Evolutionary conservation across 2,888 invertebrate genomes (phyloP), one percentile per base, ranked within the genome.

Genomic region (Hypolimnas misippus): DNA sequence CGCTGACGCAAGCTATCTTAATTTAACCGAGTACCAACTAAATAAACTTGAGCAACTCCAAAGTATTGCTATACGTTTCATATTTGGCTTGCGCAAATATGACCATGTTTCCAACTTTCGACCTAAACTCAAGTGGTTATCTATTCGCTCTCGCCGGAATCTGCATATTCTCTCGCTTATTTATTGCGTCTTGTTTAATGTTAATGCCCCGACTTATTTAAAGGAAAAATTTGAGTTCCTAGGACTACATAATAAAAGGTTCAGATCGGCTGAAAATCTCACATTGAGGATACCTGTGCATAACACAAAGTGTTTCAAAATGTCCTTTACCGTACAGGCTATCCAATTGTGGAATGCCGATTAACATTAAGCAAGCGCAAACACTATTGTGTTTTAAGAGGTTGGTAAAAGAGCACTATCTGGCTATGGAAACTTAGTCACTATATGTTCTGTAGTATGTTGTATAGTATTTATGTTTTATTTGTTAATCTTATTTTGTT

Each of bases 21-120:
- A 44, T 44, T 44, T 44, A 17, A 17, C 42, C 42, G 42, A 44
- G 19, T 17, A 44, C 16, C 42, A 44, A 44, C 42, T 44, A 8
- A 44, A 44, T 44, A 44, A 44, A 17, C 42, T 44, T 44, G 19
- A 19, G 42, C 42, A 17, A 17, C 42, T 44, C 14, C 40, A 16
- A 40, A n/a, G 14, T 40, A 40, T 40, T 14, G 40, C 40, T 40
- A 40, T 14, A 7, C 17, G 42, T 16, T 44, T 17, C 19, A 44
- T 44, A 17, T 44, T 44, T 17, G 17, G 42, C 19, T 17, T 7
- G 17, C 19, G 42, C 42, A 44, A 44, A 44, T 44, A 44, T 44
- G 42, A 44, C 19, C 42, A 44, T 44, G 14, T 44, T 44, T 44
- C 42, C 14, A 14, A 44, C 4, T 44, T 44, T 19, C 19, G 33